phyloP scores from a whole-genome alignment of 2,888 invertebrate genomes.

The Protula sp. region DNA sequence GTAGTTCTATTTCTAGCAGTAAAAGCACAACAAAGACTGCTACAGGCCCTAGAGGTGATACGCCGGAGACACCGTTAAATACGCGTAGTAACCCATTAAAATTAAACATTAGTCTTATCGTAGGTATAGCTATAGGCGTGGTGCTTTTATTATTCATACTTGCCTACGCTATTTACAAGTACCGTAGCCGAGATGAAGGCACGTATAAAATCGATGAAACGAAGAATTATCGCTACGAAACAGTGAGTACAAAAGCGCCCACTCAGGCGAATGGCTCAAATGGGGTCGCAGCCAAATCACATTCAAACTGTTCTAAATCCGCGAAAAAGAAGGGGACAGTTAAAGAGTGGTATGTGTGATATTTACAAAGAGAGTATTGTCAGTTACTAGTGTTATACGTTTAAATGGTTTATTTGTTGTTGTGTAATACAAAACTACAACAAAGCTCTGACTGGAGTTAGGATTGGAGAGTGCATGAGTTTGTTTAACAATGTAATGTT shows the following conservation, averaged over 20 bases:
- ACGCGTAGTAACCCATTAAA: not conserved
- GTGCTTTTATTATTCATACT: conserved; percentile 79
- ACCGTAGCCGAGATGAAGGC: conserved; percentile 67
- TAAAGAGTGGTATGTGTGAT: conserved; percentile 2
- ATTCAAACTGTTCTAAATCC: not conserved
- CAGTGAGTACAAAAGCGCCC: not conserved
- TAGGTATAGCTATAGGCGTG: conserved; percentile 84
- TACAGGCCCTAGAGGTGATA: too few species aligned
- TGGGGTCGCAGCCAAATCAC: not conserved
- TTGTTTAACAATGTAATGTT: too few species aligned
- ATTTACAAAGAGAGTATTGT: not conserved
- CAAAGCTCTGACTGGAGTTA: too few species aligned
- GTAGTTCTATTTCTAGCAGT: too few species aligned
- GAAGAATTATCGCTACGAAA: conserved; percentile 59
- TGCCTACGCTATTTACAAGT: conserved; percentile 62
- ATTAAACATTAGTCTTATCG: conserved; percentile 60
- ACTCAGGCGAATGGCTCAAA: not conserved
- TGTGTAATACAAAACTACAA: too few species aligned
- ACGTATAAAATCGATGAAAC: conserved; percentile 88
- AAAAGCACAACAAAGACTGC: too few species aligned
- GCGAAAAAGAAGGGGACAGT: not conserved
- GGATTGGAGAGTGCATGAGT: too few species aligned
- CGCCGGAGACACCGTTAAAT: too few species aligned
- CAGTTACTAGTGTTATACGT: too few species aligned
- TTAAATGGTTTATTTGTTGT: too few species aligned